Evolutionary conservation across 2,113 vertebrate species (phyloP).

Genomic region (Psophia crepitans): DNA sequence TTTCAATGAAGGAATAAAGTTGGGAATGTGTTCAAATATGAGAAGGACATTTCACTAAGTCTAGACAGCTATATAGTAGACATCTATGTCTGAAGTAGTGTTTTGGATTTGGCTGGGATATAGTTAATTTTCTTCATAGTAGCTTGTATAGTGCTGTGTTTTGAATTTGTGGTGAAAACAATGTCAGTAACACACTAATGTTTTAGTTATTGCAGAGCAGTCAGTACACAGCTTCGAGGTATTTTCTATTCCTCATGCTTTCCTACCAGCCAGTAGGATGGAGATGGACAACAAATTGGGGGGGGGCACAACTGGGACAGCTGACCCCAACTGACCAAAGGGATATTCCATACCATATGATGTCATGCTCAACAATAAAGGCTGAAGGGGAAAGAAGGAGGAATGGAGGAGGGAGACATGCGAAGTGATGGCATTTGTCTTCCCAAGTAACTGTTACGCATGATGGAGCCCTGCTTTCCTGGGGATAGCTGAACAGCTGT

Average conservation of each 20-base stretch:
- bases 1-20: background rate
- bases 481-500: background rate
- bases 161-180: background rate
- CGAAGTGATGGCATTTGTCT: background rate
- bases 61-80: background rate
- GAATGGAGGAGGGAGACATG: background rate
- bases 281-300: background rate
- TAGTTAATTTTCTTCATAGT: background rate
- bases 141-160: background rate
- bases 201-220: background rate
- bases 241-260: background rate
- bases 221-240: background rate
- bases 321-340: background rate
- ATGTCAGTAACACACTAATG: background rate
- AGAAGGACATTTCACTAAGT: background rate
- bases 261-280: background rate
- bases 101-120: background rate
- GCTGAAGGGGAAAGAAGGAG: background rate
- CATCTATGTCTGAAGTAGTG: background rate
- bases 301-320: background rate
- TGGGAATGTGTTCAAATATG: background rate
- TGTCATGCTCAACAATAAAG: background rate
- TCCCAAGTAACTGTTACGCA: fast-evolving
- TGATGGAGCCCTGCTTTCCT: background rate
- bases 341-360: background rate